Evolutionary conservation across 2,113 vertebrate genomes (phyloP).

Genomic region (Plecotus auritus): DNA sequence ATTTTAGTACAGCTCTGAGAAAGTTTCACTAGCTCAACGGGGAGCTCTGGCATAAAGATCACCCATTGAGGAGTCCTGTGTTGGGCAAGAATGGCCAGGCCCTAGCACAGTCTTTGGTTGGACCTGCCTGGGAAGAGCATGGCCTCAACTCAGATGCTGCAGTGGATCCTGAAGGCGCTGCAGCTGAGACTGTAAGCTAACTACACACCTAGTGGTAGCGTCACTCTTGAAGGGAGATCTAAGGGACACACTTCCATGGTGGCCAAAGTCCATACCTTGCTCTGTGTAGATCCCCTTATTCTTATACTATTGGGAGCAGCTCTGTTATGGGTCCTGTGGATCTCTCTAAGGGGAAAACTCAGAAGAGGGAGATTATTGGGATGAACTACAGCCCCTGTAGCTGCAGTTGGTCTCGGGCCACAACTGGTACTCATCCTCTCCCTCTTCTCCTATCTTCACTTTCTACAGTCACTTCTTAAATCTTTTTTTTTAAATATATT

Average conservation of each 20-base stretch:
- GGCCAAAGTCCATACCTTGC: neutral
- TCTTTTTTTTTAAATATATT: too few species aligned
- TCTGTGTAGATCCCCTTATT: neutral
- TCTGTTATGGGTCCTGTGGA: neutral
- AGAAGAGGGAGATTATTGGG: neutral
- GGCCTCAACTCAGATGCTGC: neutral
- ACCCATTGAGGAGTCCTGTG: neutral
- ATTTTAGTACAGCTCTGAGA: neutral
- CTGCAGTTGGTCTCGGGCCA: neutral
- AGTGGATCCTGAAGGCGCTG: neutral
- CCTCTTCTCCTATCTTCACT: neutral
- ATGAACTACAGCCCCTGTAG: neutral
- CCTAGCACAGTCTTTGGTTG: neutral
- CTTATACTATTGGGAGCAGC: neutral
- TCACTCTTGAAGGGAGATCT: neutral
- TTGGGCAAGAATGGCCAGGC: neutral
- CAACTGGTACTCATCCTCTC: neutral
- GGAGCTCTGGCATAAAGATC: neutral
- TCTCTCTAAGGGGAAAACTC: neutral
- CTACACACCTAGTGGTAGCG: neutral
- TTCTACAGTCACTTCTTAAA: neutral
- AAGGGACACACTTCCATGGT: neutral
- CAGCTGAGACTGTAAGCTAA: neutral
- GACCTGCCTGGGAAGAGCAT: neutral
- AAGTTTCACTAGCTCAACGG: neutral